phyloP scores from a whole-genome alignment of 2,797 vertebrate genomes.

The Catharus ustulatus region DNA sequence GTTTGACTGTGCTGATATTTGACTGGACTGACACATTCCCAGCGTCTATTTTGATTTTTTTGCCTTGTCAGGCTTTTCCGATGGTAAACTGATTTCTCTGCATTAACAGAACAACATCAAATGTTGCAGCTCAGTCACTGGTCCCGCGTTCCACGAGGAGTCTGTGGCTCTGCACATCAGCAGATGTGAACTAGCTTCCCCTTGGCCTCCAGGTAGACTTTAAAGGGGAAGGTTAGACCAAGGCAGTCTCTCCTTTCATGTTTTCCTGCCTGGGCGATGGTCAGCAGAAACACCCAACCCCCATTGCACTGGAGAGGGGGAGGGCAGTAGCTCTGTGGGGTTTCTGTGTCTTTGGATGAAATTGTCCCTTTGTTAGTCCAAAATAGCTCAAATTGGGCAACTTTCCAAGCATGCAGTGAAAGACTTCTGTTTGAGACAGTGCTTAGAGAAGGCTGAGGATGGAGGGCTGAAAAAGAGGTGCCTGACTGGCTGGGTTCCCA shows the following conservation, averaged over 20 bases:
- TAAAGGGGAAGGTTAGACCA: background rate
- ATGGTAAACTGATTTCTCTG: background rate
- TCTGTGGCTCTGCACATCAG: background rate
- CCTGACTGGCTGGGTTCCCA: constrained; percentile 60
- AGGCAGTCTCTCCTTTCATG: background rate
- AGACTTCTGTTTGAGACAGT: constrained; percentile 61
- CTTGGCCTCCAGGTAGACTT: background rate
- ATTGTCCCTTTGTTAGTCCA: constrained; percentile 65
- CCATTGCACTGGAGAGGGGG: background rate
- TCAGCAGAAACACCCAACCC: constrained; percentile 35
- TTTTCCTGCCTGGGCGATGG: background rate
- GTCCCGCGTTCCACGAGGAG: fast-evolving
- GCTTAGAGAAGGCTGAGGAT: constrained; percentile 50
- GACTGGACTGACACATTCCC: background rate
- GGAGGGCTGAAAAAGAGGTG: constrained; percentile 59
- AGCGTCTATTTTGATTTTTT: background rate
- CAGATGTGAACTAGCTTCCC: background rate
- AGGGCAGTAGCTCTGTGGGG: constrained; percentile 49
- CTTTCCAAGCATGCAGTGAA: constrained; percentile 66
- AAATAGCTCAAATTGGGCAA: constrained; percentile 61
- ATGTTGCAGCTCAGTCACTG: background rate
- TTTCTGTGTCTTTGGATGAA: constrained; percentile 65
- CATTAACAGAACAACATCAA: background rate
- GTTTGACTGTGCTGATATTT: background rate
- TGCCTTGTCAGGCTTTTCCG: background rate